These are phyloP conservation scores for Radopholus similis DNA, from an alignment of 1,140 invertebrate species.

Conservation along the genomic window DNA sequence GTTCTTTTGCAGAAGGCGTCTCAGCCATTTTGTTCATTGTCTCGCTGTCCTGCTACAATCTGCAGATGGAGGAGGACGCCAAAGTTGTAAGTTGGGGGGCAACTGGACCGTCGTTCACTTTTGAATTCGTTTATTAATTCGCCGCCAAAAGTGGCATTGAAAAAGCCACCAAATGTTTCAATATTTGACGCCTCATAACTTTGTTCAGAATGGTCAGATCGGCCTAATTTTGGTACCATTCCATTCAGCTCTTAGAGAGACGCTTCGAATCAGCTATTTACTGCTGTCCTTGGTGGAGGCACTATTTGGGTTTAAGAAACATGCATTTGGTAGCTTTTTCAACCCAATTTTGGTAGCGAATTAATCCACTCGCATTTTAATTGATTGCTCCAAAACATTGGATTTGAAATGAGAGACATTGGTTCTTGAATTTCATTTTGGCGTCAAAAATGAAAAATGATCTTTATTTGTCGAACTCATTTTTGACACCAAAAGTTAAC, in stretches of 20 bases:
- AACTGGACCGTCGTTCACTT: not conserved
- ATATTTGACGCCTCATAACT: not conserved
- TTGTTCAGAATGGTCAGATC: not conserved
- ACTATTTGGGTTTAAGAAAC: not conserved
- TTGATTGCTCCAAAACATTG: not conserved
- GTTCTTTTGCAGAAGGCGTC: conserved; percentile 12
- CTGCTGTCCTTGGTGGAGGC: not conserved
- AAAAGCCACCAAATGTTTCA: not conserved
- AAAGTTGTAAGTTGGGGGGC: not conserved
- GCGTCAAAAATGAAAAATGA: no score
- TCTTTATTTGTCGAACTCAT: no score
- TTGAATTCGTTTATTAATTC: not conserved
- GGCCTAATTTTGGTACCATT: no score
- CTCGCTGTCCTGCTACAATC: conserved; percentile 24
- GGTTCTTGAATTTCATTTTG: not conserved
- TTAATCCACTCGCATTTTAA: not conserved
- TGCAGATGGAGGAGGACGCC: conserved; percentile 23
- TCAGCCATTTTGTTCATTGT: conserved; percentile 30
- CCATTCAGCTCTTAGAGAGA: no score
- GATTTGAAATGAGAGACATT: not conserved
- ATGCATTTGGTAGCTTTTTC: not conserved
- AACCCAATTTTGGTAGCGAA: not conserved
- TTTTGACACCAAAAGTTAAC: no score
- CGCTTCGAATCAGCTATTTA: not conserved
- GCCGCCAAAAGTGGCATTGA: not conserved